Evolutionary conservation across 2,113 vertebrate genomes (phyloP), one percentile per base, ranked within the genome.

Genomic region (Galeopterus variegatus): DNA sequence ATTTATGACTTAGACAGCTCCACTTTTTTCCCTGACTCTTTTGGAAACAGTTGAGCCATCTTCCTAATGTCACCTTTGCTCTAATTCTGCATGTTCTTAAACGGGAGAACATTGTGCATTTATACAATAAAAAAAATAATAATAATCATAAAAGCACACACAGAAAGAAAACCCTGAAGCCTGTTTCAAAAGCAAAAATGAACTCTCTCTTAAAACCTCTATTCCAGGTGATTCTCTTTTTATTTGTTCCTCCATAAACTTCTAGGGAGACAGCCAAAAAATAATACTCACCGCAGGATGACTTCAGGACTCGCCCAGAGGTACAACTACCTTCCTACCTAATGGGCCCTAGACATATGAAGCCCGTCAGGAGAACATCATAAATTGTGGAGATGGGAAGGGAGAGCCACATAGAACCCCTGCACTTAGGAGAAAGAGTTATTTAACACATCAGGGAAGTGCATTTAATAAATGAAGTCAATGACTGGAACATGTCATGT

Each of bases 401-500:
- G 56, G 81, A 72, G 76, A 90, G 87, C 2, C 48, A 23, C 79
- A 76, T 48, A 81, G 89, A 84, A 26, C 75, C 69, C 94, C 23
- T 97, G 97, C 96, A 98, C 97, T 98, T 98, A 98, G 93, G 97
- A 98, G 97, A 95, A 93, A 82, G 84, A 97, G 75, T 98, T 98
- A 96, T 95, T 98, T 98, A 98, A 98, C 97, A 98, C 97, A 97
- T 97, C 93, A 88, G 0, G 2, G 94, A 97, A 96, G 95, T 93
- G 92, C 98, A 96, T 96, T 98, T 97, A 97, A 98, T 96, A 98
- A 98, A 98, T 98, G 96, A 98, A 98, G 96, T 98, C 98, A 82
- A 90, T 98, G 97, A 96, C 96, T 98, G 95, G 87, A 98, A 91
- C 95, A 67, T 97, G 98, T 97, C 95, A 79, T 97, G 86, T 45